Base-by-base conservation (phyloP, 1,140 invertebrate species). In the Hormaphis cornu region DNA sequence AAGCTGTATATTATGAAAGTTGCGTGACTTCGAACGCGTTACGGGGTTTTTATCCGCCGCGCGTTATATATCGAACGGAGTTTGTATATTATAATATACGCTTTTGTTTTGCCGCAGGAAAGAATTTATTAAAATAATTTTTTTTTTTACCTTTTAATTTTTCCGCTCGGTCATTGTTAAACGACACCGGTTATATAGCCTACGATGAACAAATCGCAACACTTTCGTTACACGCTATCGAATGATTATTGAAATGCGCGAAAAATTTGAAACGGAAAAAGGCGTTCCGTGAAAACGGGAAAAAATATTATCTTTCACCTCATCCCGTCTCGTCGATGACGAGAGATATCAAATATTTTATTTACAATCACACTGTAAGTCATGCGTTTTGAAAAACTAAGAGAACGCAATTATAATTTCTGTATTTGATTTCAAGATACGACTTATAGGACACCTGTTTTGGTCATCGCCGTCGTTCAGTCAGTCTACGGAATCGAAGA, bases 71-170 rank as follows among this genome's bases (percentile, higher is more conserved):
- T 63, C 61, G 20, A 66, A 46, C 28, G 16, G 35, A 48, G 50
- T 22, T n/a, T n/a, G n/a, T n/a, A n/a, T n/a, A n/a, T n/a, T n/a
- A n/a, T 33, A 48, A 44, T 63, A 48, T 12, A 7, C 20, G 30
- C n/a, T 24, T 16, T 48, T 20, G 18, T 46, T 66, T 16, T 14
- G n/a, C 12, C 35, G 30, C 14, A 35, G 18, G 33, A 50, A 48
- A 42, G 26, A 66, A 66, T 42, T 46, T 63, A 63, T 63, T 66
- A 48, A 28, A 66, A 66, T 66, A 22, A 46, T 66, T 30, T 61
- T 63, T 56, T 56, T 33, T 20, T 35, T 14, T 54, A 20, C 10
- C 5, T 50, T n/a, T 28, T 56, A n/a, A n/a, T 37, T 37, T 35
- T 10, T 18, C 9, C 7, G 5, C 18, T 50, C 18, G 3, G 12